phyloP scores from a whole-genome alignment of 2,797 vertebrate genomes.

The Sorex maritimensis region DNA sequence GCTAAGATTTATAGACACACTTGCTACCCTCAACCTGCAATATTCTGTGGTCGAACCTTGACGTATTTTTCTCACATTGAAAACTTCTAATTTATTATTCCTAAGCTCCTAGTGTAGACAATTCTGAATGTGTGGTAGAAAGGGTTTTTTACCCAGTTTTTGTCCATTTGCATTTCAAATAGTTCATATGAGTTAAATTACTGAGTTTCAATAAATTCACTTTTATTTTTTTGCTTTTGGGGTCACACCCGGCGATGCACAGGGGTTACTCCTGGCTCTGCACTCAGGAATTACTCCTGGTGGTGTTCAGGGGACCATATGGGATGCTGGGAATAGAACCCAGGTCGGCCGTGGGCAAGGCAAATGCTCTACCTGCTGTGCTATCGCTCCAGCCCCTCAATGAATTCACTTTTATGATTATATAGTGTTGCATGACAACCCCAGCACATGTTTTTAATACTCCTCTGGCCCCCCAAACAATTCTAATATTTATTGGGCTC shows the following conservation, averaged over 20 bases:
- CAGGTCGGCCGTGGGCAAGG: too few relatives aligned
- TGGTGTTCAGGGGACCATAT: too few relatives aligned
- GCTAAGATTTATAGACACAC: constrained; percentile 86
- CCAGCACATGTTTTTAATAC: neutral
- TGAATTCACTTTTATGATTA: neutral
- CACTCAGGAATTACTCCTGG: too few relatives aligned
- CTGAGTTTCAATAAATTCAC: neutral
- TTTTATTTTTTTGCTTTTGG: neutral
- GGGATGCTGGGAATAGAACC: too few relatives aligned
- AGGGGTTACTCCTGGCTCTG: too few relatives aligned
- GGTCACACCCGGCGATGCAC: too few relatives aligned
- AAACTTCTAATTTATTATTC: constrained; percentile 66
- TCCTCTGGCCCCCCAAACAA: neutral
- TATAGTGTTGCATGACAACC: neutral
- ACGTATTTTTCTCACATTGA: constrained; percentile 72
- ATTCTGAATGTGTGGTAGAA: neutral
- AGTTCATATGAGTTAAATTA: neutral
- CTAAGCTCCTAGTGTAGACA: constrained; percentile 29
- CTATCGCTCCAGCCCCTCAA: too few relatives aligned
- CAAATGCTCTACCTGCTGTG: too few relatives aligned
- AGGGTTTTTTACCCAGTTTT: neutral
- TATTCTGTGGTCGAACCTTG: constrained; percentile 51
- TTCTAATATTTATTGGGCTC: neutral
- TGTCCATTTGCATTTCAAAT: neutral
- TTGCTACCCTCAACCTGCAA: constrained; percentile 71